Percentiles rank a stretch among this genome's conserved stretches.
Conservation (phyloP, 2,797 vertebrate genomes). For the Loris lydekkerianus region DNA sequence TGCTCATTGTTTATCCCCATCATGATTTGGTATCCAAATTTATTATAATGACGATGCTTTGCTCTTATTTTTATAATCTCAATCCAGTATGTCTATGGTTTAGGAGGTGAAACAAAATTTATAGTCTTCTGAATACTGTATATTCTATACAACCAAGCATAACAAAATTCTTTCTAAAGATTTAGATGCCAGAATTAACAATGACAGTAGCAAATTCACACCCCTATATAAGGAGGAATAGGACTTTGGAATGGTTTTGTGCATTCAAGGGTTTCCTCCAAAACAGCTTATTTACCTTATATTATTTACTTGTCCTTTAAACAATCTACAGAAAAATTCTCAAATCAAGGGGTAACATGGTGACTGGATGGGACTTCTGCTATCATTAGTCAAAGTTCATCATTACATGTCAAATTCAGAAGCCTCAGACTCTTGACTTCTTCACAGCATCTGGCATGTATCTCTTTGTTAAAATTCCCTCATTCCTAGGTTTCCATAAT, state of each 20-base stretch:
- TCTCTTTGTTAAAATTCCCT: neutral
- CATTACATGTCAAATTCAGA: neutral
- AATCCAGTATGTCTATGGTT: neutral
- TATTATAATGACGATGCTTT: neutral
- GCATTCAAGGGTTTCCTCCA: neutral
- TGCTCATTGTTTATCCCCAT: neutral
- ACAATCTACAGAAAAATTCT: neutral
- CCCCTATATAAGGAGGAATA: neutral
- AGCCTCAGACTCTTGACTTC: neutral
- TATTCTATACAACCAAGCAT: neutral
- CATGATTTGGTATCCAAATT: neutral
- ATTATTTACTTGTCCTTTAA: neutral
- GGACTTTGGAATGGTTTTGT: neutral
- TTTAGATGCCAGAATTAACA: neutral
- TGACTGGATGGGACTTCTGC: neutral
- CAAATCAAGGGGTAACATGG: neutral
- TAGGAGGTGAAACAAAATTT: neutral
- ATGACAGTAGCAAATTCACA: neutral
- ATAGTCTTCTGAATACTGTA: neutral
- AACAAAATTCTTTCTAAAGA: slow-evolving; percentile 15
- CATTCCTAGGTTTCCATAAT: neutral
- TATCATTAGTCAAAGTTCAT: neutral
- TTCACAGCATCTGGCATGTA: neutral
- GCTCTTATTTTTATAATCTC: neutral
- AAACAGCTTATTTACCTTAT: neutral